Conservation (phyloP, 2,113 vertebrate species). For the Patagioenas fasciata region DNA sequence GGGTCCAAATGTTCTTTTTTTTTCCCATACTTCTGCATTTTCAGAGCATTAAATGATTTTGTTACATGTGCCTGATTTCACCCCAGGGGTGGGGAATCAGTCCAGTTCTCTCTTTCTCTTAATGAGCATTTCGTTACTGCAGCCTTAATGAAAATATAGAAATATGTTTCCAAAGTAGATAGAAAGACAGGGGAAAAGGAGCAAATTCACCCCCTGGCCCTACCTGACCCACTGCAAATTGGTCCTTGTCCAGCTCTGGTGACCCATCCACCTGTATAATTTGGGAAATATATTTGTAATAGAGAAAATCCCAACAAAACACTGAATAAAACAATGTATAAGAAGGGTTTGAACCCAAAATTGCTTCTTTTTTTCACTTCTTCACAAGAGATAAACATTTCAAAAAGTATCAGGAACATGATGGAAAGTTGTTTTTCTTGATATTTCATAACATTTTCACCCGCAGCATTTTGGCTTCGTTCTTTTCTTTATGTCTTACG, state of each 20-base stretch:
- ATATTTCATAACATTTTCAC: conserved; percentile 61
- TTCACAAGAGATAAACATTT: not conserved
- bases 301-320: not conserved
- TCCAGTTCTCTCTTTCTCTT: not conserved
- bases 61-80: rapidly evolving
- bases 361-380: not conserved
- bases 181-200: not conserved
- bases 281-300: not conserved
- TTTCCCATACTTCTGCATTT: rapidly evolving
- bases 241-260: not conserved
- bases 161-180: not conserved
- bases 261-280: not conserved
- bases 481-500: not conserved
- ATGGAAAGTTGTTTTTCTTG: conserved; percentile 39
- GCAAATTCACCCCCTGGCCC: not conserved
- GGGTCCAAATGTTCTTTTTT: too few species aligned
- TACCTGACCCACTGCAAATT: not conserved
- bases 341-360: not conserved
- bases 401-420: conserved; percentile 22
- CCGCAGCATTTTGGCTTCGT: not conserved
- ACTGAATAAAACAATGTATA: not conserved
- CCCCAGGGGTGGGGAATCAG: rapidly evolving
- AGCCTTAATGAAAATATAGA: not conserved
- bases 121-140: rapidly evolving
- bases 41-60: not conserved